These are phyloP conservation scores for Scomber colias DNA, from an alignment of 2,113 vertebrate species.

Conservation along the genomic window DNA sequence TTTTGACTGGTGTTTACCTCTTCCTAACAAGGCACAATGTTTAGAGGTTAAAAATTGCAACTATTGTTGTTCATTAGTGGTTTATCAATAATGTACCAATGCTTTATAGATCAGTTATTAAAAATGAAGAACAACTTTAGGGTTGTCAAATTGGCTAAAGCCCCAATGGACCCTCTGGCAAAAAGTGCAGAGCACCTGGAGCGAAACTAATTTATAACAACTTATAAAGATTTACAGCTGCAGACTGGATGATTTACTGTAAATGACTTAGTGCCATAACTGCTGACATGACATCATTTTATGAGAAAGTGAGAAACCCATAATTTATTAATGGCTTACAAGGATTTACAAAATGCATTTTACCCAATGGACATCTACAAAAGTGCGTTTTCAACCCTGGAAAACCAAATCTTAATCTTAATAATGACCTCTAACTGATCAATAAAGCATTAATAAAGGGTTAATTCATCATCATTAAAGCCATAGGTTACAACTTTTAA, in stretches of 20 bases:
- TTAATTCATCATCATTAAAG: not conserved
- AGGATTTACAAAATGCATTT: not conserved
- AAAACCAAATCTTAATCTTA: not conserved
- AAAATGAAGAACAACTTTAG: not conserved
- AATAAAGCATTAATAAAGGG: not conserved
- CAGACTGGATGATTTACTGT: slow-evolving; percentile 3
- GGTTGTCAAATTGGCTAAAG: not conserved
- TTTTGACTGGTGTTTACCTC: not conserved
- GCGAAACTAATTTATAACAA: not conserved
- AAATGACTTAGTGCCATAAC: not conserved
- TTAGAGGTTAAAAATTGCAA: not conserved
- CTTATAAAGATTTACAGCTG: not conserved
- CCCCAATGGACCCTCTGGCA: no score
- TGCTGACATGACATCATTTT: not conserved
- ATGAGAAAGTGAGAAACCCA: not conserved
- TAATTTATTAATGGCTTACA: not conserved
- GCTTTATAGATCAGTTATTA: not conserved
- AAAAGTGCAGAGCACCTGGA: not conserved
- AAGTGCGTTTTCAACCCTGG: not conserved
- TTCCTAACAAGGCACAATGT: not conserved
- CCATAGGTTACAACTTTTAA: not conserved
- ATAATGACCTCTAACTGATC: not conserved
- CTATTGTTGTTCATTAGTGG: not conserved
- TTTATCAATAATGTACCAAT: not conserved
- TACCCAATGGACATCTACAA: not conserved